Conservation (phyloP, 2,888 invertebrate genomes). For the Agrochola lota region DNA sequence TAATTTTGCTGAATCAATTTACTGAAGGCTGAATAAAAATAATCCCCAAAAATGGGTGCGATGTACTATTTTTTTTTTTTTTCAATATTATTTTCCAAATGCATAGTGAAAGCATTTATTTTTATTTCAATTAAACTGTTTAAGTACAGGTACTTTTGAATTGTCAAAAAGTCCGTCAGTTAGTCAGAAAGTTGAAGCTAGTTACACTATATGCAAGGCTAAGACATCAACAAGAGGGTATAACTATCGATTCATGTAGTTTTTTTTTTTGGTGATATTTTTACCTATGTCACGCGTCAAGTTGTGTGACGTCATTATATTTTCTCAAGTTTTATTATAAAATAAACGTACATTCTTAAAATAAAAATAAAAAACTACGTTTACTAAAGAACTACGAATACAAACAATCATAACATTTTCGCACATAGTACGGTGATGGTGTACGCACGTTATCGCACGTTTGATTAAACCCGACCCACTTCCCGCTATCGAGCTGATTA, state of each 20-base stretch:
- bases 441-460: constrained; percentile 47
- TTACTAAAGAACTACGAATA: not conserved
- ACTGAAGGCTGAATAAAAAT: constrained; percentile 5
- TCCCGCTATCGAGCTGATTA: constrained; percentile 56
- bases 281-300: not conserved
- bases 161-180: no score
- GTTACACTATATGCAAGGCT: no score
- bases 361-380: not conserved
- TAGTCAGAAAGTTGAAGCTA: no score
- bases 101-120: no score
- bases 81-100: not conserved
- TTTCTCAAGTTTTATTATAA: not conserved
- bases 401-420: not conserved
- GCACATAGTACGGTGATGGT: constrained; percentile 13
- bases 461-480: constrained; percentile 60
- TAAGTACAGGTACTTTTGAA: no score
- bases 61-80: not conserved
- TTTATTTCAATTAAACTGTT: no score
- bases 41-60: not conserved
- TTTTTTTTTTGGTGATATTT: not conserved
- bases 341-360: not conserved
- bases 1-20: constrained; percentile 11
- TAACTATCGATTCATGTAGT: no score
- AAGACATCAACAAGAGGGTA: no score
- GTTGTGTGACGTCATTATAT: not conserved